Base-by-base conservation (phyloP, 2,113 vertebrate genomes). In the Microtus oregoni region DNA sequence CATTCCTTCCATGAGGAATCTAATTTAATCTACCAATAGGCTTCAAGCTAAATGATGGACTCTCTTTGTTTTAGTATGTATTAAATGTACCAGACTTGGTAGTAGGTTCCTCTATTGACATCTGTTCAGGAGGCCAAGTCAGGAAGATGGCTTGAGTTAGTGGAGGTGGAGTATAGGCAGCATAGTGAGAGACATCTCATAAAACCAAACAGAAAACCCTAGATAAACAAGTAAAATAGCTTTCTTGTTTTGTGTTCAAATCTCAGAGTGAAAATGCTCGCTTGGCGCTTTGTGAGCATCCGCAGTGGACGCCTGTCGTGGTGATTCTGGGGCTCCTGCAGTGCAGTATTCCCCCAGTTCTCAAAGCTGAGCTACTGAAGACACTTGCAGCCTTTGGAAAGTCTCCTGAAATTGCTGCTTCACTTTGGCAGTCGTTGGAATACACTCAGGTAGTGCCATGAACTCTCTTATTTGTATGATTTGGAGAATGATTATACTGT, bases 281-380 rank as follows among this genome's bases (percentile, higher is more conserved):
- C 0, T 97, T 99, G 98, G 99, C 99, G 0, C 98, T 99, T 52
- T 99, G 99, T 97, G 99, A 99, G 92, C 99, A 99, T 86, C 99
- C 99, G 17, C 99, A 99, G 98, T 99, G 99, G 99, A 99, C 99
- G 0, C 99, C 99, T 0, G 99, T 99, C n/a, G 99, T 99, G 20
- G 99, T 99, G 67, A 99, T 99, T 98, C 96, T 99, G 98, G 99
- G 99, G 8, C 98, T 99, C 77, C 98, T 99, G 32, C 99, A 99
- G 96, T 99, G 99, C 98, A 99, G 99, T 47, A 99, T 99, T 77
- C 99, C 99, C 67, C 99, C 99, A 0, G 47, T 99, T 91, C 98
- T 99, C 79, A 99, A 99, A 98, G 99, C 99, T 0, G 99, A 99
- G 91, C 94, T 99, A 0, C 98, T 99, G 88, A 98, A 98, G 96